Base-by-base conservation (phyloP, 1,140 invertebrate genomes). In the Lepidotrigona ventralis region DNA sequence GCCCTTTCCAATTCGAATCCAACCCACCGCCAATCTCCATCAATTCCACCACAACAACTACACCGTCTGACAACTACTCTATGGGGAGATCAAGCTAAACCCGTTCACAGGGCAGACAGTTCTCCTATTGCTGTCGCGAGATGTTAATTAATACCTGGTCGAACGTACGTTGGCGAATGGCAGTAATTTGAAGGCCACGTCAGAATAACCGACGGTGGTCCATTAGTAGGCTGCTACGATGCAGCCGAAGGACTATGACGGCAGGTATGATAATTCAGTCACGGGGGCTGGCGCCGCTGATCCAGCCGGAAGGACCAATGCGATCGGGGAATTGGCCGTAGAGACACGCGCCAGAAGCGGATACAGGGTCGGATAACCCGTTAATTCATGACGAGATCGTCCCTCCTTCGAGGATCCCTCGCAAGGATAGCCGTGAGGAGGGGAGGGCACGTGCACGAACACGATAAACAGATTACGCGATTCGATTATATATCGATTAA, bases 121-220 rank as follows among this genome's bases (percentile, higher is more conserved):
- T 15, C 54, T 81, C 68, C 39, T 72, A 73, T 79, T 80, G 26
- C 56, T 74, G n/a, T 64, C 69, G 84, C 83, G 83, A 90, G 88
- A 87, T 86, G 88, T 85, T 90, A 91, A 92, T 92, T 92, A 90
- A 90, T 91, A 89, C 83, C 56, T 39, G 60, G 58, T 46, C 82
- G 83, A 85, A 90, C 87, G 88, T 77, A 72, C 86, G 85, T 85
- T 79, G 83, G 84, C 39, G 39, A 46, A 46, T 90, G 91, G 86
- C 91, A 90, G 82, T 91, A 86, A 89, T 90, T 89, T 81, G 85
- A 85, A 86, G 85, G 82, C 63, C 79, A 88, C 82, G 86, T 85
- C 76, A 69, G 75, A 83, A 90, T 89, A 83, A 68, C 83, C 82
- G 72, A 64, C 8, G 39, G n/a, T 17, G 85, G 81, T 74, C 81